Evolutionary conservation across 2,888 invertebrate species (phyloP).

Genomic region (Leptopterna dolabrata): DNA sequence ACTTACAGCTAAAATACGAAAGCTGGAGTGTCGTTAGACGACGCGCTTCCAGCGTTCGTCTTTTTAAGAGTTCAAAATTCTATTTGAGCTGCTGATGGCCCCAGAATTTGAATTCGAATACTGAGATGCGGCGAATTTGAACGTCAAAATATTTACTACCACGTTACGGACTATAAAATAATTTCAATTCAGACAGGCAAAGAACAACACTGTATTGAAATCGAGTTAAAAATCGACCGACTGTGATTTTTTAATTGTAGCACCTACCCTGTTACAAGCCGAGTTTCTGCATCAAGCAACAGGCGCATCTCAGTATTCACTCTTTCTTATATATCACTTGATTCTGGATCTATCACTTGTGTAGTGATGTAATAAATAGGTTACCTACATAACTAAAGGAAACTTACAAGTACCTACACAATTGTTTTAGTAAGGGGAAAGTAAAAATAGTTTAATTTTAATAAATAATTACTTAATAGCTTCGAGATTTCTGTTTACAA

Average conservation of each 20-base stretch:
- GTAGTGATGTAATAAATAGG: neutral
- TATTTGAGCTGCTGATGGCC: slow-evolving; percentile 2
- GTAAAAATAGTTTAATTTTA: neutral
- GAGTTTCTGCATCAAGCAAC: too few relatives aligned
- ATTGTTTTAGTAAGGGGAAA: neutral
- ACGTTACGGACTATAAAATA: neutral
- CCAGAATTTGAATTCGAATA: slow-evolving; percentile 16
- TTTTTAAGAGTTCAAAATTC: neutral
- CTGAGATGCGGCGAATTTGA: neutral
- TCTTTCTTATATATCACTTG: neutral
- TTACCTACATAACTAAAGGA: neutral
- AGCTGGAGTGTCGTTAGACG: neutral
- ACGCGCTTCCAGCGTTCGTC: neutral
- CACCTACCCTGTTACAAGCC: too few relatives aligned
- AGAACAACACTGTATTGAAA: too few relatives aligned
- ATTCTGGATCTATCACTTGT: neutral
- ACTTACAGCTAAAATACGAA: neutral
- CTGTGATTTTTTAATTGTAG: too few relatives aligned
- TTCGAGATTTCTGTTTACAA: slow-evolving; percentile 57
- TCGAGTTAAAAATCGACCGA: too few relatives aligned
- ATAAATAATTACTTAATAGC: neutral
- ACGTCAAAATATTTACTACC: neutral
- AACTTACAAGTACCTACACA: neutral
- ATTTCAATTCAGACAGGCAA: too few relatives aligned
- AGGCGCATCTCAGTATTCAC: neutral